phyloP scores from a whole-genome alignment of 1,140 invertebrate species.

The Orchestia grillus region DNA sequence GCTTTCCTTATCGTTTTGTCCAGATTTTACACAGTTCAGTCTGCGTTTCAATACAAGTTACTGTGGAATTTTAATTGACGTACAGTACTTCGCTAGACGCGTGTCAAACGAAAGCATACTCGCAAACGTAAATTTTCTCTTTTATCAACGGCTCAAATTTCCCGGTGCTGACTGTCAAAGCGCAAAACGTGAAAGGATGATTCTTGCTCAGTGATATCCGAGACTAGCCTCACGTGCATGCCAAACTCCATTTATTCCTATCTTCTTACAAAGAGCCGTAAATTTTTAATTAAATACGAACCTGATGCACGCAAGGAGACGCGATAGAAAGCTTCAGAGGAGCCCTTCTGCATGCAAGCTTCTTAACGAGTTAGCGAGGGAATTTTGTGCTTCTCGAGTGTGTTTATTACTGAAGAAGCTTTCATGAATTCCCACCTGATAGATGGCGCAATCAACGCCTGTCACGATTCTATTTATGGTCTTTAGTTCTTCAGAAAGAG shows the following conservation, averaged over 20 bases:
- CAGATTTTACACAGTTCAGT: not conserved
- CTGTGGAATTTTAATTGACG: not conserved
- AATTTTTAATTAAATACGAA: constrained; percentile 3
- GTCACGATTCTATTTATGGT: constrained; percentile 30
- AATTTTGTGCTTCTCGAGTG: constrained; percentile 6
- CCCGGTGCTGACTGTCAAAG: not conserved
- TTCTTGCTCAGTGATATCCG: not conserved
- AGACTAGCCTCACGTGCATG: not conserved
- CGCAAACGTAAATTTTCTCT: not conserved
- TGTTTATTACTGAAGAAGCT: constrained; percentile 40
- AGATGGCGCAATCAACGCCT: constrained; percentile 7
- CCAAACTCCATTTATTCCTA: not conserved
- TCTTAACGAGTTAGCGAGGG: not conserved
- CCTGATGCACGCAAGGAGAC: not conserved
- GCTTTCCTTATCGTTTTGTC: not conserved
- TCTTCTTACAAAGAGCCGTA: not conserved
- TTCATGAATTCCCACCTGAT: not conserved
- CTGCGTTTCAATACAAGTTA: not conserved
- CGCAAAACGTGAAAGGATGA: not conserved
- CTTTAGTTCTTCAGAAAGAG: constrained; percentile 1
- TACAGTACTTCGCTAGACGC: not conserved
- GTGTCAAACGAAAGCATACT: not conserved
- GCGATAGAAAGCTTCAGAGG: not conserved
- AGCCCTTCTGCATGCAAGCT: not conserved
- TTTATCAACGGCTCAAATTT: not conserved